Evolutionary conservation across 2,797 vertebrate species (phyloP), one percentile per base, ranked within the genome.

Genomic region (Pelochelys cantorii): DNA sequence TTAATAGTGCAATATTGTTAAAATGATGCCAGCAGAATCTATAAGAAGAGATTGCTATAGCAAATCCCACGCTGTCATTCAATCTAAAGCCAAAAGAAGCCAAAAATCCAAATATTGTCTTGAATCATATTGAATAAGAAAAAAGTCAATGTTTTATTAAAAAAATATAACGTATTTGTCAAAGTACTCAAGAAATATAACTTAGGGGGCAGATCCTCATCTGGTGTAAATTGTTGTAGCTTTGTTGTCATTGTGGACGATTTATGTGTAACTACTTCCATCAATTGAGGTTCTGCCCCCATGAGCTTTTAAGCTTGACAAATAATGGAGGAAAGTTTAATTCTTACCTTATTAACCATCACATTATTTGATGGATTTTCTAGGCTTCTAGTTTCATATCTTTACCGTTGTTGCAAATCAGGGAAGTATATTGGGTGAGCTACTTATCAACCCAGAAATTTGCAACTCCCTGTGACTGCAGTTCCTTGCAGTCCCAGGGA

Each of bases 391-490:
- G 12, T 48, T 94, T 87, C 77, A 15, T 13, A 10, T 29, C 71
- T 55, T 89, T 29, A 83, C 89, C 94, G 14, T 85, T 89, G 79
- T 59, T 79, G 20, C 56, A 53, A 92, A 87, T 29, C 8, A 34
- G 90, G 85, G 71, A 20, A 18, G 88, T 81, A 77, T 54, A 31
- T 59, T 90, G 88, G 10, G 57, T 90, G 86, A 96, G 59, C 71
- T 84, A 68, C 48, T 18, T 87, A 92, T 95, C 88, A 92, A 29
- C 95, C 94, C 95, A 84, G 55, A 79, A 90, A 56, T 62, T 90
- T 81, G 56, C 23, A 79, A 77, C 88, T 87, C 89, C 4, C 37
- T 1, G 71, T 56, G 90, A 62, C 56, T 92, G 83, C 4, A 5
- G 23, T 91, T 93, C 86, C 93, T 92, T 90, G 81, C 92, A 94